phyloP scores from a whole-genome alignment of 2,113 vertebrate species.

The Pithys albifrons region DNA sequence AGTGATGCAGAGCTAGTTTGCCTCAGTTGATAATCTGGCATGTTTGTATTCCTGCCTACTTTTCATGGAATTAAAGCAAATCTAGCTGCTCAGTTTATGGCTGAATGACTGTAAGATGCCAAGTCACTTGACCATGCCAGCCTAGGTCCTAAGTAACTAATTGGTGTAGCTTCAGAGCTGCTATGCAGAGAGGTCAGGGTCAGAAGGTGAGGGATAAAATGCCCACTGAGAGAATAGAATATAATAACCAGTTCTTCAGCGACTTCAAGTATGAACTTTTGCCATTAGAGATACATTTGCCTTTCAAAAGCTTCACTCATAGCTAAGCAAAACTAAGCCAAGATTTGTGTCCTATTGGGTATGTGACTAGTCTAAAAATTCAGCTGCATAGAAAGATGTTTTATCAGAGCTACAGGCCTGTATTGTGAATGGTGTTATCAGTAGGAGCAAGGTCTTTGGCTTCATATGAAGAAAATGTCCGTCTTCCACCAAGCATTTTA shows the following conservation, averaged over 20 bases:
- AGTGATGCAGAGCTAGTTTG: not conserved
- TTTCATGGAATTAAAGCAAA: constrained; percentile 26
- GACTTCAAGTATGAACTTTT: not conserved
- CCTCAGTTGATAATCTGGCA: not conserved
- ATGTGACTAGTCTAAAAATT: not conserved
- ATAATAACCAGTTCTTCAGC: not conserved
- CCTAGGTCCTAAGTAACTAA: not conserved
- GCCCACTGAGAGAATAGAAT: not conserved
- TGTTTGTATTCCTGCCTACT: not conserved
- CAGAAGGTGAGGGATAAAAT: not conserved
- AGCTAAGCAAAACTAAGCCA: not conserved
- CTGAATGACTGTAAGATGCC: not conserved
- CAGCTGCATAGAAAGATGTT: not conserved
- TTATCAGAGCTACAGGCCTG: not conserved
- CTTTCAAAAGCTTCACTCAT: not conserved
- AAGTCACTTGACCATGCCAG: not conserved
- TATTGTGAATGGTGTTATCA: not conserved
- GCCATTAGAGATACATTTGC: not conserved
- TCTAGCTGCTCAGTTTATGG: not conserved
- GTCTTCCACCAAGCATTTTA: not conserved
- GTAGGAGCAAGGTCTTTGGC: not conserved
- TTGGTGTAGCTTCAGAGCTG: not conserved
- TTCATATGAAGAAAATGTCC: not conserved
- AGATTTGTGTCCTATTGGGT: not conserved
- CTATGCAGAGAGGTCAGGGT: not conserved